Base-by-base conservation (phyloP, 2,888 invertebrate genomes). In the Lycocerus yunnanus region DNA sequence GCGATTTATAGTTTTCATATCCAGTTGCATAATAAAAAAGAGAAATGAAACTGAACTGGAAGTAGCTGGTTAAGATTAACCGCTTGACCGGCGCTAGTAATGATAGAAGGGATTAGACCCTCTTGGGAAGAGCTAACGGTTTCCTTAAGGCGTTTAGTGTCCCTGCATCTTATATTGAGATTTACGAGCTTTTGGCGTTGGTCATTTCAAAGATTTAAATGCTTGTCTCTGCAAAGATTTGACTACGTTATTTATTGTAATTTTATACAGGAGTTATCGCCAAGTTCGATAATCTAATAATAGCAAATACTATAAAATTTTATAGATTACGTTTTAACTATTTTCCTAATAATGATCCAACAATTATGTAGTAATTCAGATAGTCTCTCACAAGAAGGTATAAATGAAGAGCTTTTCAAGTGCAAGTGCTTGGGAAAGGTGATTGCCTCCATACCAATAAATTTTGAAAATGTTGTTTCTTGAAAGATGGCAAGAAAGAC, bases 111-210 rank as follows among this genome's bases (percentile, higher is more conserved):
- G 78, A 79, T 79, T 79, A 79, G 77, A 77, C 75, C 76, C 78
- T 76, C 78, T 74, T 71, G 77, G 78, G 77, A 76, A 76, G 74
- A 58, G 71, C 76, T 76, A 76, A 77, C 75, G 75, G 72, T 65
- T 74, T 74, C 72, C 75, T 77, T 77, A 77, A 77, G 77, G 75
- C 77, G 76, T 73, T 76, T 78, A 74, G 74, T 76, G 73, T 81
- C 78, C 80, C 80, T 83, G 83, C 84, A 82, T 84, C 82, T 83
- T 84, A 83, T 83, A 83, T 83, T 83, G 83, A 84, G 84, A 85
- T 85, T 85, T 84, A 84, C 84, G 81, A 72, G 65, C 72, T 66
- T 68, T 69, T 74, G 60, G 66, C 77, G 78, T 78, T 77, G 83
- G 82, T 81, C 82, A 82, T 79, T 83, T 82, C 79, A 81, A 80